Conservation (phyloP, 1,140 invertebrate species). For the Caligus rogercresseyi region DNA sequence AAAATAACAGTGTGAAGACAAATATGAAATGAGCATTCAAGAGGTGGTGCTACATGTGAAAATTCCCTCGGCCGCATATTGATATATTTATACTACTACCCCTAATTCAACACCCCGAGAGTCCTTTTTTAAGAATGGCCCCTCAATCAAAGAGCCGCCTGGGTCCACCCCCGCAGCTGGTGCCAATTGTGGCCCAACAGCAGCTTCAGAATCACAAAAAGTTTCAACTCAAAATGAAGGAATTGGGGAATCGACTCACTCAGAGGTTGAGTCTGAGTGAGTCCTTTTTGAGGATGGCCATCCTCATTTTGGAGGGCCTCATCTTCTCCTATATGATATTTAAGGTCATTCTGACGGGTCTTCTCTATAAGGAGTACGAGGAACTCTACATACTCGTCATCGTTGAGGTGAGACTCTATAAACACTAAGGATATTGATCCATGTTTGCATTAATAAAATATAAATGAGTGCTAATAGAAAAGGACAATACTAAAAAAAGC, state of each 20-base stretch:
- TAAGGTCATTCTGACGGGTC: neutral
- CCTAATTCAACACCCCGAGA: too few relatives aligned
- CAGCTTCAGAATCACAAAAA: neutral
- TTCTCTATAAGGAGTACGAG: neutral
- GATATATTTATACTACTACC: too few relatives aligned
- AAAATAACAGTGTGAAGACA: too few relatives aligned
- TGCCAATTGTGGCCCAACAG: neutral
- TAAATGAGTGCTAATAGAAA: too few relatives aligned
- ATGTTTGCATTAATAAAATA: too few relatives aligned
- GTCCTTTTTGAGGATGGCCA: neutral
- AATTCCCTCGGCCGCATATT: too few relatives aligned
- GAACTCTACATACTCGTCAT: neutral
- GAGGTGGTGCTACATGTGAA: too few relatives aligned
- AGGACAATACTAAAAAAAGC: too few relatives aligned
- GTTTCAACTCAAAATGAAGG: neutral
- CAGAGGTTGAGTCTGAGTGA: neutral
- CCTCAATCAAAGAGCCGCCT: neutral
- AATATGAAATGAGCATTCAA: too few relatives aligned
- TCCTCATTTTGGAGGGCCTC: neutral
- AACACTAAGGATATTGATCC: too few relatives aligned
- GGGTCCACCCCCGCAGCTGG: neutral
- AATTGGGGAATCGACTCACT: neutral
- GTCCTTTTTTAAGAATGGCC: neutral
- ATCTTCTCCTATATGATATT: neutral
- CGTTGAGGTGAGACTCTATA: neutral